Conservation (phyloP, 2,888 invertebrate species). For the Cheilosia variabilis region DNA sequence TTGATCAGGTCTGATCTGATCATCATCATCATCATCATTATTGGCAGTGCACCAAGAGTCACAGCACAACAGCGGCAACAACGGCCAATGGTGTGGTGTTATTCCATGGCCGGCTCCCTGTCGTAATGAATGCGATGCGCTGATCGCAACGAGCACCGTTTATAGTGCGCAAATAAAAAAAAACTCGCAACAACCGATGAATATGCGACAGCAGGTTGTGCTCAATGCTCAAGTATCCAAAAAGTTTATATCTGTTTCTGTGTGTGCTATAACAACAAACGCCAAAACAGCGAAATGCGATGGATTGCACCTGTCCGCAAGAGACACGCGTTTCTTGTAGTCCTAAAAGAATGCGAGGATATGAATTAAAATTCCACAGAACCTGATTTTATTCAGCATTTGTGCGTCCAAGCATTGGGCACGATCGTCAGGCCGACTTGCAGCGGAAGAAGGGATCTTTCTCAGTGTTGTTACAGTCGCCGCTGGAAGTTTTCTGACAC, state of each 20-base stretch:
- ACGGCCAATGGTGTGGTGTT: constrained; percentile 15
- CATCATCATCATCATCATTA: constrained; percentile 53
- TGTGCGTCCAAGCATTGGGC: constrained; percentile 54
- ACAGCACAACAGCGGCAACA: constrained; percentile 15
- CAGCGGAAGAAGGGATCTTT: constrained; percentile 58
- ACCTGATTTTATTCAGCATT: constrained; percentile 72
- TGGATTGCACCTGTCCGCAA: constrained; percentile 76
- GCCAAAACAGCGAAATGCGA: constrained; percentile 70
- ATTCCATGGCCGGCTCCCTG: constrained; percentile 46
- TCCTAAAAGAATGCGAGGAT: constrained; percentile 74
- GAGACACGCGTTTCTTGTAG: constrained; percentile 76
- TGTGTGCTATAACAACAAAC: constrained; percentile 34
- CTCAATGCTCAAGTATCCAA: constrained; percentile 33
- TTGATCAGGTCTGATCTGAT: constrained; percentile 54
- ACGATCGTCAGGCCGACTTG: constrained; percentile 15
- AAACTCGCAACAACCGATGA: constrained; percentile 59
- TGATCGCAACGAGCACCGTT: constrained; percentile 69
- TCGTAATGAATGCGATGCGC: constrained; percentile 63
- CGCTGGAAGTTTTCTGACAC: constrained; percentile 2
- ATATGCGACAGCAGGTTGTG: constrained; percentile 71
- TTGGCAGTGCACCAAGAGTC: constrained; percentile 48
- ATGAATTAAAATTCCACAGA: constrained; percentile 77
- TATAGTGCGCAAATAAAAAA: constrained; percentile 66
- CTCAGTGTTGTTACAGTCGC: constrained; percentile 34
- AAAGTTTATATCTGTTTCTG: constrained; percentile 9